Evolutionary conservation across 1,140 invertebrate species (phyloP).

Genomic region (Caenorhabditis tropicalis): DNA sequence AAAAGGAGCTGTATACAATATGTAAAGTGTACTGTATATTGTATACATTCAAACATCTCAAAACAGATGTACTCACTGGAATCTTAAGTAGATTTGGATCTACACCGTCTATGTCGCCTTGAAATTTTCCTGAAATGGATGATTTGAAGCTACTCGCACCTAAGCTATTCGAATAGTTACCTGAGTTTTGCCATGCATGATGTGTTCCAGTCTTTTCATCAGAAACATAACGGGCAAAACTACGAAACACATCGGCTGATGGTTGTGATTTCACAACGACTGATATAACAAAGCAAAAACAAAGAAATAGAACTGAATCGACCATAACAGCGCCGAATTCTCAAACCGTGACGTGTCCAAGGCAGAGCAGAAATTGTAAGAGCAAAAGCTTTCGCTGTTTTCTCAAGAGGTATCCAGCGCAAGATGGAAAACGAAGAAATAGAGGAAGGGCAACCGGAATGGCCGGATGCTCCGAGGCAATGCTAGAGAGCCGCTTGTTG

Average conservation of each 20-base stretch:
- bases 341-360: not conserved
- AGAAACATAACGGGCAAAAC: slow-evolving; percentile 12
- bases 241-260: slow-evolving; percentile 14
- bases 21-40: no score
- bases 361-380: not conserved
- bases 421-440: not conserved
- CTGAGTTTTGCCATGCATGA: slow-evolving; percentile 44
- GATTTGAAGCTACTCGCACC: not conserved
- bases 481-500: not conserved
- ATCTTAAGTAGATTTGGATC: slow-evolving; percentile 61
- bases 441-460: slow-evolving; percentile 38
- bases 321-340: not conserved
- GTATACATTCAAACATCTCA: no score
- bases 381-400: slow-evolving; percentile 2
- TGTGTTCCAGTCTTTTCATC: not conserved
- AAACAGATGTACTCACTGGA: slow-evolving; percentile 62
- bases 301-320: not conserved
- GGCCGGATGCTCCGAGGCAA: slow-evolving; percentile 18
- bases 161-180: not conserved
- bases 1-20: no score
- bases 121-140: slow-evolving; percentile 70
- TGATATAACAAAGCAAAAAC: not conserved
- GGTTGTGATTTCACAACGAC: slow-evolving; percentile 18
- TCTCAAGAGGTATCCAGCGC: slow-evolving; percentile 23
- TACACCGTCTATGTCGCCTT: slow-evolving; percentile 71